phyloP scores from a whole-genome alignment of 2,113 vertebrate genomes.

The Gadus chalcogrammus region DNA sequence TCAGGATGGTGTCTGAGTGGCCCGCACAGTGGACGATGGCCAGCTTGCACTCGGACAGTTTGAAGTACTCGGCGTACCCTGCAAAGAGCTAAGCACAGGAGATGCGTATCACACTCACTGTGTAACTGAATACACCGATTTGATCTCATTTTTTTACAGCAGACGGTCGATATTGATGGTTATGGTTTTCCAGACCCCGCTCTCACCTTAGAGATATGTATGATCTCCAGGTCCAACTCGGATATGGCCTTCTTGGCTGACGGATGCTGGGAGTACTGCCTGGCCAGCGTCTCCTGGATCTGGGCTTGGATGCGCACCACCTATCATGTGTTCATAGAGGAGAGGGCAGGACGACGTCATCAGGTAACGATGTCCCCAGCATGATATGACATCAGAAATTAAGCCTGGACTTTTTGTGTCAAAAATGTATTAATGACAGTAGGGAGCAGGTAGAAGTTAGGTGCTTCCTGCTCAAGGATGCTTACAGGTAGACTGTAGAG shows the following conservation, averaged over 20 bases:
- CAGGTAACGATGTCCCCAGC: background rate
- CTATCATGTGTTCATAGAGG: constrained; percentile 53
- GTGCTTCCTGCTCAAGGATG: background rate
- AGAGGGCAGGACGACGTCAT: background rate
- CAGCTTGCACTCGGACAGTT: constrained; percentile 93
- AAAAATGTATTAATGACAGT: too few relatives aligned
- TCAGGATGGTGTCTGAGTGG: constrained; percentile 91
- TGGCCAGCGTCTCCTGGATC: constrained; percentile 89
- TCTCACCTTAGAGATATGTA: constrained; percentile 94
- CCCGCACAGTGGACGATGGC: constrained; percentile 96
- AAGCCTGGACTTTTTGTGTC: too few relatives aligned
- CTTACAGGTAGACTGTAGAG: too few relatives aligned
- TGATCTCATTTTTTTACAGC: background rate
- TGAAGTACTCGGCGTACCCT: constrained; percentile 94
- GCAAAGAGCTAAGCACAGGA: constrained; percentile 82
- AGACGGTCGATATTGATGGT: background rate
- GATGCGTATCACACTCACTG: background rate
- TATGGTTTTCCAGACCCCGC: background rate
- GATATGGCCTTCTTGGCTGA: constrained; percentile 89
- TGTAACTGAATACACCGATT: background rate
- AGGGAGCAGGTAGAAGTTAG: background rate
- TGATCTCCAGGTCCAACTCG: constrained; percentile 89
- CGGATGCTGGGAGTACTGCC: constrained; percentile 86
- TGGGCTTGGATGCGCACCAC: constrained; percentile 95
- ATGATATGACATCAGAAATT: too few relatives aligned